phyloP scores from a whole-genome alignment of 2,888 invertebrate species.

The Platycnemis pennipes region DNA sequence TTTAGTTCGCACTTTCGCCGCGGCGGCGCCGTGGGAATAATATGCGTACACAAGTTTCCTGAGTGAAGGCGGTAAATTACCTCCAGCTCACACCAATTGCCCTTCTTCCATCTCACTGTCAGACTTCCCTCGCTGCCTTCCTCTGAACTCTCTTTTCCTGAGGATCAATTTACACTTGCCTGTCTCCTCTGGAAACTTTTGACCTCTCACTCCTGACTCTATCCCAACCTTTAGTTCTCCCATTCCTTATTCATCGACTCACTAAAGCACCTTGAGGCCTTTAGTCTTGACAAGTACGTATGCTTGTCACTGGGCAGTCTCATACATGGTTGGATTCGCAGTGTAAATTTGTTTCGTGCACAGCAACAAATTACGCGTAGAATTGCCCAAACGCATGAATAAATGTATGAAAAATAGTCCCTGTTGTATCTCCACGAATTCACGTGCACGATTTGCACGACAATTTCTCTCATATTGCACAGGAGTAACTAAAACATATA shows the following conservation, averaged over 20 bases:
- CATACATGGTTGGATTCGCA: too few species aligned
- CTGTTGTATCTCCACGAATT: too few species aligned
- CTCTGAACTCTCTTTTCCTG: neutral
- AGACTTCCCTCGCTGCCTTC: neutral
- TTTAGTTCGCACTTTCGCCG: slow-evolving; percentile 21
- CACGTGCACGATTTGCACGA: too few species aligned
- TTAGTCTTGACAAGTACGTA: too few species aligned
- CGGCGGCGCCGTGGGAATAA: neutral
- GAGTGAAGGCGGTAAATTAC: neutral
- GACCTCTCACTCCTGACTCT: neutral
- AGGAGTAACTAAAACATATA: too few species aligned
- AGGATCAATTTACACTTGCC: slow-evolving; percentile 28
- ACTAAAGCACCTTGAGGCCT: neutral
- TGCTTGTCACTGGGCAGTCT: too few species aligned
- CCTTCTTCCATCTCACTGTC: neutral
- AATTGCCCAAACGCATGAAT: too few species aligned
- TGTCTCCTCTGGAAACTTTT: neutral
- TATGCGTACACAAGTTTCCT: neutral
- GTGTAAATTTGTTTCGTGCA: too few species aligned
- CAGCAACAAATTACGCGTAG: too few species aligned
- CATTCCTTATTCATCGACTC: neutral
- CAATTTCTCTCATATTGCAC: too few species aligned
- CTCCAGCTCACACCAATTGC: neutral
- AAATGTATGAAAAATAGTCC: too few species aligned
- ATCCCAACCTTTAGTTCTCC: neutral